These are phyloP conservation scores for Agrenia bidenticulata DNA, from an alignment of 2,888 invertebrate species.

Conservation along the genomic window DNA sequence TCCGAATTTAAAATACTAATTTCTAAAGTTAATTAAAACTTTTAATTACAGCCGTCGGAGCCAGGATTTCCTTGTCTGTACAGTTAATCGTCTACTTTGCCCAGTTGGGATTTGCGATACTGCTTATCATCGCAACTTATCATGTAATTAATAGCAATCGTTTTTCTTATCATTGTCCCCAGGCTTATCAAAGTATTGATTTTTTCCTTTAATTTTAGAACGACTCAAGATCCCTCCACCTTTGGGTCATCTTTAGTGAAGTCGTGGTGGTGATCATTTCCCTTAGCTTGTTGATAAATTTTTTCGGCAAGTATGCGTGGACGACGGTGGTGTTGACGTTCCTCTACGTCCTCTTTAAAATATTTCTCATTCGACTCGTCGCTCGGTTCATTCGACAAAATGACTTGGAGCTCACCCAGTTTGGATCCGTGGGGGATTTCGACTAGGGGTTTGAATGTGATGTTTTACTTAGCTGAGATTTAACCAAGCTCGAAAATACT, in stretches of 20 bases:
- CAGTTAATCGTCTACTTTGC: conserved; percentile 8
- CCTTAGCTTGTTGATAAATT: conserved; percentile 8
- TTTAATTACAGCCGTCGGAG: conserved; percentile 2
- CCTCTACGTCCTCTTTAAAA: conserved; percentile 9
- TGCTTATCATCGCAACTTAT: conserved; percentile 8
- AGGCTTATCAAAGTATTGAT: too few relatives aligned
- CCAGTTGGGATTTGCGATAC: conserved; percentile 4
- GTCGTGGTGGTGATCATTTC: conserved; percentile 6
- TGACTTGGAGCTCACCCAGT: conserved; percentile 13
- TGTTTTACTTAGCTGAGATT: too few relatives aligned
- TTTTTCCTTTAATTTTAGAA: too few relatives aligned
- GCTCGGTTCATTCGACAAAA: not conserved
- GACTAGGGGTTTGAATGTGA: not conserved
- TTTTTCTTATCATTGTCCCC: too few relatives aligned
- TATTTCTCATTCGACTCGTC: conserved; percentile 5
- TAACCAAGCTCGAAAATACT: too few relatives aligned
- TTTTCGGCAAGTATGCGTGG: conserved; percentile 9
- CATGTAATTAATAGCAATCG: too few relatives aligned
- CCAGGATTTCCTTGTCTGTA: conserved; percentile 7
- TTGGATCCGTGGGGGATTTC: conserved; percentile 13
- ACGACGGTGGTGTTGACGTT: not conserved
- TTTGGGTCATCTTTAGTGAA: conserved; percentile 12
- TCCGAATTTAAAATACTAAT: too few relatives aligned
- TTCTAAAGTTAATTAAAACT: not conserved
- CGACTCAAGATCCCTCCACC: conserved; percentile 6